Evolutionary conservation across 92 coral and sea anemone genomes (phyloP).

Genomic region (Epizoanthus ramosus): DNA sequence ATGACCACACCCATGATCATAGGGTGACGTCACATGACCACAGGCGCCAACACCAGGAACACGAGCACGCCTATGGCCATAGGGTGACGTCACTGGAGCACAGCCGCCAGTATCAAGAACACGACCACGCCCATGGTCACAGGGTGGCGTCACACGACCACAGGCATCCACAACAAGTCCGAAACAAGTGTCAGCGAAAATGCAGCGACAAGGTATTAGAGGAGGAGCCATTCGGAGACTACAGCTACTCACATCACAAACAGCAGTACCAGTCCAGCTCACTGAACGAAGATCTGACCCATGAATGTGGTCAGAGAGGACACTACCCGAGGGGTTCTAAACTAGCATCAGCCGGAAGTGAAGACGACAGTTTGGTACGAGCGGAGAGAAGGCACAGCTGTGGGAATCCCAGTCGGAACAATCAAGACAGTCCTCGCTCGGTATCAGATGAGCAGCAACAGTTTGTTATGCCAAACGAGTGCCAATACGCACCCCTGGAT

Average conservation of each 20-base stretch:
- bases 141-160: background rate
- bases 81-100: background rate
- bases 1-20: background rate
- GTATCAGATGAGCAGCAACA: conserved; percentile 21
- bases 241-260: background rate
- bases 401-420: background rate
- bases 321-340: background rate
- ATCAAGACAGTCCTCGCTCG: background rate
- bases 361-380: background rate
- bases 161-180: background rate
- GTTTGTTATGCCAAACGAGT: background rate
- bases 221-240: background rate
- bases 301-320: background rate
- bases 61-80: background rate
- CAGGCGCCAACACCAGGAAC: background rate
- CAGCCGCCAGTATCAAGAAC: background rate
- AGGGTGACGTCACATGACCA: background rate
- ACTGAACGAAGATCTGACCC: background rate
- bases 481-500: background rate
- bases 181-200: background rate
- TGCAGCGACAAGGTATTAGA: background rate
- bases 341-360: background rate
- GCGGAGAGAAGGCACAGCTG: background rate
- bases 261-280: conserved; percentile 1
- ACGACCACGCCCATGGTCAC: background rate